These are phyloP conservation scores for Blomia tropicalis DNA, from an alignment of 2,888 invertebrate species.

Conservation along the genomic window DNA sequence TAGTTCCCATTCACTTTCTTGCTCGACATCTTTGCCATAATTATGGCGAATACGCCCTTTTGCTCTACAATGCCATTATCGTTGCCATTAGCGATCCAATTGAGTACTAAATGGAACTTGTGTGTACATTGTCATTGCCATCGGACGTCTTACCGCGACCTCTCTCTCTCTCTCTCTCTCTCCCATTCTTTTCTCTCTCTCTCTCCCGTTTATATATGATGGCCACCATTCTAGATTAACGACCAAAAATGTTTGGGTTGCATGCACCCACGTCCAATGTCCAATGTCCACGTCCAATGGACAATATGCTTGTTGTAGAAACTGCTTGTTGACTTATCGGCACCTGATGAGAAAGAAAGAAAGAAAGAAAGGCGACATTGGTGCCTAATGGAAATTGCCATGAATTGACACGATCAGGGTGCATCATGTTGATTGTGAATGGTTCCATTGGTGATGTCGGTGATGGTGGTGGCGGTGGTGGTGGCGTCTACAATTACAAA, in stretches of 20 bases:
- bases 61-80: constrained; percentile 10
- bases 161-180: no score
- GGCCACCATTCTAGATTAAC: background rate
- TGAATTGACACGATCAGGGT: no score
- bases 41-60: constrained; percentile 9
- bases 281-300: no score
- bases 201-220: no score
- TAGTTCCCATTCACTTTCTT: background rate
- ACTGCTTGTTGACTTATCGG: background rate
- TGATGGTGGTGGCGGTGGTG: no score
- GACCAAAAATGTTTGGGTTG: background rate
- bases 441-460: no score
- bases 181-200: no score
- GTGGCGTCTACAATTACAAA: background rate
- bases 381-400: no score
- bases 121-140: constrained; percentile 9
- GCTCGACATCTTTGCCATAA: background rate
- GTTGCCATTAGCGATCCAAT: constrained; percentile 15
- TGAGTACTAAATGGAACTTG: constrained; percentile 15
- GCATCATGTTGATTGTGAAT: no score
- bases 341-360: background rate
- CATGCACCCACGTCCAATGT: background rate
- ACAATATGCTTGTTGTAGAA: no score
- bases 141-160: background rate
- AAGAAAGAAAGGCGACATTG: no score